Conservation (phyloP, 2,113 vertebrate genomes). For the Puffinus mauretanicus region DNA sequence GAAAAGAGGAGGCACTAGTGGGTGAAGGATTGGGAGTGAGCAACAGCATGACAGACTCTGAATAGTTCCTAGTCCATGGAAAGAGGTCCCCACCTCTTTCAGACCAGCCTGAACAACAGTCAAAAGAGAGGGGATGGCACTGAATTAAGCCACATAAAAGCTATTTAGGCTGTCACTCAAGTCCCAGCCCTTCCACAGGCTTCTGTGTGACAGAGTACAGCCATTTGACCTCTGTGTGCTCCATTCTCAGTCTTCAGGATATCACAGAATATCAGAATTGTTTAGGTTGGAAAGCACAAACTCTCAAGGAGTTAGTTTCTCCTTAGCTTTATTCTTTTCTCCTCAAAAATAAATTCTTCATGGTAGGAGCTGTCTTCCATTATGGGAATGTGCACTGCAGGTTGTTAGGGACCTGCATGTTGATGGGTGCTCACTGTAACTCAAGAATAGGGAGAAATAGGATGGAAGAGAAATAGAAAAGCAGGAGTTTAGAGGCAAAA, state of each 20-base stretch:
- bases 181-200: background rate
- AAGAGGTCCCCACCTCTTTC: background rate
- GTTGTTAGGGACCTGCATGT: background rate
- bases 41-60: background rate
- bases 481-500: background rate
- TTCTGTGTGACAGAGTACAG: background rate
- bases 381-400: background rate
- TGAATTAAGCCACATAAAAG: background rate
- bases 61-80: background rate
- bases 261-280: background rate
- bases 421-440: background rate
- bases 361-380: background rate
- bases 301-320: background rate
- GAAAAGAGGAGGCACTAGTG: background rate
- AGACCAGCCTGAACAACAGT: background rate
- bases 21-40: background rate
- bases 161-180: background rate
- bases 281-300: background rate
- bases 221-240: background rate
- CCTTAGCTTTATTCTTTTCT: background rate
- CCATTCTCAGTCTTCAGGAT: background rate
- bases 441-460: background rate
- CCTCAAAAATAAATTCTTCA: background rate
- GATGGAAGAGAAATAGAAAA: background rate
- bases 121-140: background rate